Evolutionary conservation across 2,113 vertebrate species (phyloP).

Genomic region (Noturus placidus): DNA sequence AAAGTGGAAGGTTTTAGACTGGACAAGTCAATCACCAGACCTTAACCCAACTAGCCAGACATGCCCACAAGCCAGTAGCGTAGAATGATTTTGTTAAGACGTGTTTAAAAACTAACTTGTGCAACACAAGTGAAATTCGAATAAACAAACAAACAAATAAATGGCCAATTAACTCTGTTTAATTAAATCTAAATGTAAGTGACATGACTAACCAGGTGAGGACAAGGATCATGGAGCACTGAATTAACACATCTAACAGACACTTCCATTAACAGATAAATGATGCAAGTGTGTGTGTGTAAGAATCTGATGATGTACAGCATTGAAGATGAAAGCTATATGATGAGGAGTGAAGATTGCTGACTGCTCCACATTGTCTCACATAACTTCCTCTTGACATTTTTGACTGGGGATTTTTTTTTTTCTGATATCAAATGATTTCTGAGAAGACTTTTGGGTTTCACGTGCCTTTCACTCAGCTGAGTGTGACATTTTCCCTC

Average conservation of each 20-base stretch:
- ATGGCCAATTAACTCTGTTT: neutral
- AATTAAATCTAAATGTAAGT: neutral
- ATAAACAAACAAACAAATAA: neutral
- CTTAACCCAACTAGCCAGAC: neutral
- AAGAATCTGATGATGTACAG: neutral
- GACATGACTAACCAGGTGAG: neutral
- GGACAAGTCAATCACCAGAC: too few species aligned
- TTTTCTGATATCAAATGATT: slow-evolving; percentile 49
- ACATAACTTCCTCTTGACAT: slow-evolving; percentile 50
- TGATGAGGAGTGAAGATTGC: neutral
- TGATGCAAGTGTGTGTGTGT: neutral
- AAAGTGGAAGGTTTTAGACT: too few species aligned
- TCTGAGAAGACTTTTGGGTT: slow-evolving; percentile 41
- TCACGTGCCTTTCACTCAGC: slow-evolving; percentile 26
- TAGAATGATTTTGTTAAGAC: neutral
- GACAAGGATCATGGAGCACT: neutral
- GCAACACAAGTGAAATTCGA: neutral
- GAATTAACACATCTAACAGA: neutral
- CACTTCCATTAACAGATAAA: neutral
- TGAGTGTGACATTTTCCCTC: neutral
- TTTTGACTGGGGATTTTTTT: slow-evolving; percentile 42
- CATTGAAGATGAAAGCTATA: neutral
- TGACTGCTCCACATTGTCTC: slow-evolving; percentile 19
- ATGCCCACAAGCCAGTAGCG: neutral
- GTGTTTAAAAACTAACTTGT: neutral